Percentiles rank a stretch among this genome's conserved stretches.
These are phyloP conservation scores for Macrobrachium rosenbergii DNA, from an alignment of 1,140 invertebrate species.

Conservation along the genomic window DNA sequence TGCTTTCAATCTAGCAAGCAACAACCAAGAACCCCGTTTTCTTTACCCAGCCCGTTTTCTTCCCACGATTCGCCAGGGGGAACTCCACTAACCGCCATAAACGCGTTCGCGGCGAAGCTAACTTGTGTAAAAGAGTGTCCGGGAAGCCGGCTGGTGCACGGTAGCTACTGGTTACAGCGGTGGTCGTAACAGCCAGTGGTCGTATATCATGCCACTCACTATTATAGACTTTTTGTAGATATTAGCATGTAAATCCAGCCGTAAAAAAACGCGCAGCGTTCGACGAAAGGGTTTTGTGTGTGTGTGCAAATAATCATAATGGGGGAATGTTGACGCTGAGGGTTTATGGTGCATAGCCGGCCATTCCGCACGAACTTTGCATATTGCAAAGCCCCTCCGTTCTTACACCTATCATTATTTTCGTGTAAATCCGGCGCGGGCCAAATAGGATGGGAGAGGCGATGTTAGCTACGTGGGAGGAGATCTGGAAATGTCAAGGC, in stretches of 20 bases:
- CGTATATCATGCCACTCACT: constrained; percentile 18
- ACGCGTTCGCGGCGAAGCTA: not conserved
- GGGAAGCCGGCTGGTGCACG: constrained; percentile 1
- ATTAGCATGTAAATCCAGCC: constrained; percentile 15
- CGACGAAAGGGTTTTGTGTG: not conserved
- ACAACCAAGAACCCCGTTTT: no score
- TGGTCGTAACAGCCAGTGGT: not conserved
- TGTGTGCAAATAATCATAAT: constrained; percentile 26
- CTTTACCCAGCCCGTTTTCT: no score
- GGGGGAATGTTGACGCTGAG: not conserved
- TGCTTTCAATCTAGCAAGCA: no score
- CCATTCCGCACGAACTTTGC: not conserved
- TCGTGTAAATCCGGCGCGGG: no score
- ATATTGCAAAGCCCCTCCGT: no score
- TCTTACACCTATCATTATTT: no score
- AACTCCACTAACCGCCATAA: not conserved
- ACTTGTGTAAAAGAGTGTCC: not conserved
- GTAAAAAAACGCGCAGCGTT: not conserved
- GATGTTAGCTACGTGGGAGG: no score
- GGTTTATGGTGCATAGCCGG: constrained; percentile 3
- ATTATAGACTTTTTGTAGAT: constrained; percentile 17
- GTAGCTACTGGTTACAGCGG: constrained; percentile 9
- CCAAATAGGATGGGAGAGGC: no score
- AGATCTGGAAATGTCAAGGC: no score
- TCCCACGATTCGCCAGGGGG: not conserved